Evolutionary conservation across 2,113 vertebrate species (phyloP).

Genomic region (Catharus minimus): DNA sequence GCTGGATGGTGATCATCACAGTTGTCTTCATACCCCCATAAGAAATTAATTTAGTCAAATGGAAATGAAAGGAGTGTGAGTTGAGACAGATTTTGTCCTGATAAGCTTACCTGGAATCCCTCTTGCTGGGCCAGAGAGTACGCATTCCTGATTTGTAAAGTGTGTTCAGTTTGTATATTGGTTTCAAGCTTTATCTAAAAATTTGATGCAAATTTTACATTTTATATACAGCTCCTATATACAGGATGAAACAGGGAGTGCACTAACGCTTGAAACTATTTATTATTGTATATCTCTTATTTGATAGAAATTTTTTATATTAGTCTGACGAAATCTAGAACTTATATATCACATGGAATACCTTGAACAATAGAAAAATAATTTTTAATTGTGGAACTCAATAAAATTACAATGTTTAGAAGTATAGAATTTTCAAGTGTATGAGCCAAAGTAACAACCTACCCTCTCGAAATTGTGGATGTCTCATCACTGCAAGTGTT

Average conservation of each 20-base stretch:
- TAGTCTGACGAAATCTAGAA: not conserved
- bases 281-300: not conserved
- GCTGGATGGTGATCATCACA: not conserved
- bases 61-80: not conserved
- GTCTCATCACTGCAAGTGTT: not conserved
- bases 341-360: not conserved
- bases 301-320: not conserved
- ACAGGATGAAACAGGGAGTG: not conserved
- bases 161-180: not conserved
- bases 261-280: not conserved
- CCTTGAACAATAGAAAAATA: not conserved
- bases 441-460: not conserved
- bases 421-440: not conserved
- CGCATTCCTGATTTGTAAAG: not conserved
- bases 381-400: not conserved
- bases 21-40: not conserved
- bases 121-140: not conserved
- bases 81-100: not conserved
- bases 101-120: not conserved
- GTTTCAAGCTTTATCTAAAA: not conserved
- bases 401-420: not conserved
- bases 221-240: not conserved
- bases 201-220: not conserved
- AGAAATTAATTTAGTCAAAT: not conserved
- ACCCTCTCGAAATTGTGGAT: fast-evolving